These are phyloP conservation scores for Mobula birostris DNA, from an alignment of 2,113 vertebrate genomes.

Conservation along the genomic window DNA sequence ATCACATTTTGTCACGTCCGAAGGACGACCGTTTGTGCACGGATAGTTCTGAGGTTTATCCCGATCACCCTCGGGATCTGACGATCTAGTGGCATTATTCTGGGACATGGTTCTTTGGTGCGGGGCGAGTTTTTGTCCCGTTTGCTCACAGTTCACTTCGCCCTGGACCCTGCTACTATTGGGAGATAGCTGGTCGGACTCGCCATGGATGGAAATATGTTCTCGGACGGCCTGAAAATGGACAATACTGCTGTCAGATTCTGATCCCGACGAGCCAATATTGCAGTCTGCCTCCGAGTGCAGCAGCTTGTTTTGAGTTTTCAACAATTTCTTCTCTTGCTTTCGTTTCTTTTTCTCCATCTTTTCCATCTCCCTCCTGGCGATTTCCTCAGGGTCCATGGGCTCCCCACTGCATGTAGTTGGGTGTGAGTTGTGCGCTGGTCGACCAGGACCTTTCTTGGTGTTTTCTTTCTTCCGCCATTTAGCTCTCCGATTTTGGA, in stretches of 20 bases:
- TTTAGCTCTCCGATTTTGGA: constrained; percentile 95
- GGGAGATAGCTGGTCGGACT: background rate
- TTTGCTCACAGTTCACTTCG: constrained; percentile 63
- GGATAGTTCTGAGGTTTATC: constrained; percentile 62
- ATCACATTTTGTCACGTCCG: constrained; percentile 46
- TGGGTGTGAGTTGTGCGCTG: constrained; percentile 94
- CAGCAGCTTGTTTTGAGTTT: constrained; percentile 74
- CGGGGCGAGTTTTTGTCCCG: constrained; percentile 54
- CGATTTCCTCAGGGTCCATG: constrained; percentile 96
- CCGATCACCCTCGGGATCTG: constrained; percentile 44
- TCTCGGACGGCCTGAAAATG: constrained; percentile 59
- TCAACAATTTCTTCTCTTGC: constrained; percentile 86
- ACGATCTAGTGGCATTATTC: constrained; percentile 48
- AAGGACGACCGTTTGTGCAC: constrained; percentile 55
- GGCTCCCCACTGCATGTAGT: constrained; percentile 96
- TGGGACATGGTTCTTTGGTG: constrained; percentile 76
- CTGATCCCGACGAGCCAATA: constrained; percentile 83
- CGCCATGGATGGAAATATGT: constrained; percentile 24
- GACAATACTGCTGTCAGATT: constrained; percentile 93
- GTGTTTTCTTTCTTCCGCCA: constrained; percentile 99
- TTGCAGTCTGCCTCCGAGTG: constrained; percentile 54
- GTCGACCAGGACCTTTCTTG: constrained; percentile 92
- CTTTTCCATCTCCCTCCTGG: constrained; percentile 83
- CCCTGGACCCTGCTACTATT: constrained; percentile 50
- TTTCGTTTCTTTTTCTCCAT: constrained; percentile 94